A percentile compares a stretch with the other conserved stretches of the same genome.
Conservation (phyloP, 2,113 vertebrate genomes). For the Enhydra lutris region DNA sequence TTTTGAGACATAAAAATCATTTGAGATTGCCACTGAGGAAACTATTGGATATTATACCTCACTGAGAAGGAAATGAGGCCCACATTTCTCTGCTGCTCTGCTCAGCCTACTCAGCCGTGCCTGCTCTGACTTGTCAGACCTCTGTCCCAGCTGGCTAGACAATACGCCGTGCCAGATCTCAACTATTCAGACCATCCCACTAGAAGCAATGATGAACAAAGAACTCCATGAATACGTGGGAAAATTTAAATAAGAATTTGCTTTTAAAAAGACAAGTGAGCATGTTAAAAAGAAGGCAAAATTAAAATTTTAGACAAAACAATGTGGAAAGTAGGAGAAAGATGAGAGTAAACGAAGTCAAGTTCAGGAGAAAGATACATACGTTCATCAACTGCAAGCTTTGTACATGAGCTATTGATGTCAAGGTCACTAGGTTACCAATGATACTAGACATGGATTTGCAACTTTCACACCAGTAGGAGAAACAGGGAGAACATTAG, state of each 20-base stretch:
- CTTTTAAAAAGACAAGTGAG: not conserved
- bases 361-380: not conserved
- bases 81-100: rapidly evolving
- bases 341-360: not conserved
- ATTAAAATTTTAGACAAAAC: not conserved
- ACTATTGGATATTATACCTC: not conserved
- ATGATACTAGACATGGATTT: not conserved
- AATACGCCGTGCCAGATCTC: not conserved
- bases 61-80: not conserved
- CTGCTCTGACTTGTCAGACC: too few relatives aligned
- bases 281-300: not conserved
- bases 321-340: not conserved
- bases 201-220: not conserved
- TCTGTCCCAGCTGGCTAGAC: rapidly evolving
- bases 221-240: rapidly evolving
- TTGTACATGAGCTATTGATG: not conserved
- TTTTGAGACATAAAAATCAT: not conserved
- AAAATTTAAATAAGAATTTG: not conserved
- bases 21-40: not conserved
- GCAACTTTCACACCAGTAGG: not conserved
- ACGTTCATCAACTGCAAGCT: not conserved
- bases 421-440: not conserved
- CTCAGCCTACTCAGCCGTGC: rapidly evolving
- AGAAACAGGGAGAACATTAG: not conserved
- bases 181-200: not conserved